Conservation (phyloP, 2,113 vertebrate species). For the Meleagris gallopavo region DNA sequence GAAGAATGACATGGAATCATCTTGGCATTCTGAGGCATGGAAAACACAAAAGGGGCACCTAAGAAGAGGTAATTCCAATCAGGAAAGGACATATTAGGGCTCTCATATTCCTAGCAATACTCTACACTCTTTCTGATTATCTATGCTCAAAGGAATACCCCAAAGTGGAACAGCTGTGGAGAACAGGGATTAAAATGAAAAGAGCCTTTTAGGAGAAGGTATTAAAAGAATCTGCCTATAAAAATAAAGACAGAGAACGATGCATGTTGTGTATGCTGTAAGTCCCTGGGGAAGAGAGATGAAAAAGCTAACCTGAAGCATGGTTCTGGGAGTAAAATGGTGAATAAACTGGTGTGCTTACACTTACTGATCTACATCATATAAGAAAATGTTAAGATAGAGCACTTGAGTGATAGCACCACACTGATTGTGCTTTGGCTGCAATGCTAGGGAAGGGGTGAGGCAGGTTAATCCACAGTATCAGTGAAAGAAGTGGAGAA, state of each 20-base stretch:
- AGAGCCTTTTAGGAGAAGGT: neutral
- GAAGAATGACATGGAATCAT: neutral
- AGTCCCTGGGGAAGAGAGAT: neutral
- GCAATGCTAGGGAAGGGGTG: neutral
- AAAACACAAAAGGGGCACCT: neutral
- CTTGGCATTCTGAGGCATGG: neutral
- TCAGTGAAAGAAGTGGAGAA: neutral
- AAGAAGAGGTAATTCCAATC: neutral
- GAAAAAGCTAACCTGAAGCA: neutral
- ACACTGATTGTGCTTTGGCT: neutral
- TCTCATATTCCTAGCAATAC: neutral
- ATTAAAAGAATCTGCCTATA: neutral
- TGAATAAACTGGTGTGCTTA: neutral
- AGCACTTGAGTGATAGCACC: neutral
- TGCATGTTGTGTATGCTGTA: neutral
- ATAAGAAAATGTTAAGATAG: accelerated
- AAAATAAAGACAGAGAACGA: neutral
- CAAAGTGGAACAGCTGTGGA: neutral
- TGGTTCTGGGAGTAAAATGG: neutral
- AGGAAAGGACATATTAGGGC: neutral
- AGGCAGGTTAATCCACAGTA: neutral
- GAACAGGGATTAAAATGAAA: neutral
- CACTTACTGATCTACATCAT: neutral
- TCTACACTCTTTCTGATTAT: neutral
- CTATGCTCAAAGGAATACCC: neutral